A percentile compares a stretch with the other conserved stretches of the same genome.
Conservation (phyloP, 2,113 vertebrate species). For the Connochaetes taurinus region DNA sequence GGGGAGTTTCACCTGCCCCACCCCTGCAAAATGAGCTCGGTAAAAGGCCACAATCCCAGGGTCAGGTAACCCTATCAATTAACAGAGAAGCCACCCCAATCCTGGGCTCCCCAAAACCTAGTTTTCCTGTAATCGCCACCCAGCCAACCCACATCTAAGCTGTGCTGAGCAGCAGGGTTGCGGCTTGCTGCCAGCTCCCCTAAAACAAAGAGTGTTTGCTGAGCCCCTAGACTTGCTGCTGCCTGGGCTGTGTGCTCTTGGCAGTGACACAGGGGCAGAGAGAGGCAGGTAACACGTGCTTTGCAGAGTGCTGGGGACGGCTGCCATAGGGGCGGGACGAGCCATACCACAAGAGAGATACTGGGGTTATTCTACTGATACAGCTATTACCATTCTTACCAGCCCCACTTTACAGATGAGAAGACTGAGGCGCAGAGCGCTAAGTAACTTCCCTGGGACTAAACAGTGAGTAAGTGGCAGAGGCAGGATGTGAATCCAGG, state of each 20-base stretch:
- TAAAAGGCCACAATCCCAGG: not conserved
- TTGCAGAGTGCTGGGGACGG: not conserved
- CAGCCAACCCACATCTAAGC: not conserved
- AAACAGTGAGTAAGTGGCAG: not conserved
- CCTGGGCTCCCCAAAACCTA: not conserved
- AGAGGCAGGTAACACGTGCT: not conserved
- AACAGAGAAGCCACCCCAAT: not conserved
- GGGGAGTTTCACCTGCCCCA: not conserved
- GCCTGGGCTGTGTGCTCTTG: not conserved
- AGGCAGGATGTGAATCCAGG: not conserved
- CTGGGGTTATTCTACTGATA: too few species aligned
- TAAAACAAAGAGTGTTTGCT: not conserved
- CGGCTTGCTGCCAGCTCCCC: not conserved
- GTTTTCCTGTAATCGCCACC: not conserved
- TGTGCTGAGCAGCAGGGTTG: conserved; percentile 3
- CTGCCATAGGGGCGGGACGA: not conserved
- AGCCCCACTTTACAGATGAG: not conserved
- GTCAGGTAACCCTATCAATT: accelerated
- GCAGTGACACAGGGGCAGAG: not conserved
- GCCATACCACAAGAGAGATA: not conserved
- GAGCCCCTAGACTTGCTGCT: not conserved
- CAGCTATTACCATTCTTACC: not conserved
- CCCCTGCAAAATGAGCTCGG: not conserved
- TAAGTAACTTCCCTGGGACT: not conserved
- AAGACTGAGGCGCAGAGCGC: not conserved